phyloP scores from a whole-genome alignment of 2,888 invertebrate species.

The Luperina testacea region DNA sequence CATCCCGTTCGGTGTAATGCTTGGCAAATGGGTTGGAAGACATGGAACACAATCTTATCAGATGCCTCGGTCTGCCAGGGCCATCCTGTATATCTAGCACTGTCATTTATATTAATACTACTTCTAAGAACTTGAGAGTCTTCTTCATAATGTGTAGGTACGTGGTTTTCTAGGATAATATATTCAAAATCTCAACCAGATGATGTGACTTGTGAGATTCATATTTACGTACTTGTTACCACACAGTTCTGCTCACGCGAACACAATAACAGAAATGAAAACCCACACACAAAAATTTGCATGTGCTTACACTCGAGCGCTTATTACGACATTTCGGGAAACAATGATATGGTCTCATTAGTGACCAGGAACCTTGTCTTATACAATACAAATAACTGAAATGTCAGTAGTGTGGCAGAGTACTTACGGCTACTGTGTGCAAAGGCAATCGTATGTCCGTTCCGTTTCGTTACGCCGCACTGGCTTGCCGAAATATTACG shows the following conservation, averaged over 20 bases:
- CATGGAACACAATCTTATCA: not conserved
- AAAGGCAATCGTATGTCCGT: constrained; percentile 58
- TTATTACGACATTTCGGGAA: constrained; percentile 46
- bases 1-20: not conserved
- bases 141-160: not conserved
- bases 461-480: constrained; percentile 65
- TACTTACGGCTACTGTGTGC: constrained; percentile 46
- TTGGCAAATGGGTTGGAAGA: not conserved
- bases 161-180: not conserved
- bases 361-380: constrained; percentile 44
- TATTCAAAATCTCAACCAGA: not conserved
- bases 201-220: not conserved
- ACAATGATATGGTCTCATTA: constrained; percentile 51
- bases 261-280: constrained; percentile 24
- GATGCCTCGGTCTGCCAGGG: not conserved
- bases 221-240: constrained; percentile 13
- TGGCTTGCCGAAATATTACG: constrained; percentile 61
- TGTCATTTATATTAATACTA: not conserved
- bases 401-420: constrained; percentile 53
- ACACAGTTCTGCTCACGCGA: constrained; percentile 21
- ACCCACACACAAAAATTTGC: constrained; percentile 47
- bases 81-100: no score
- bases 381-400: constrained; percentile 53
- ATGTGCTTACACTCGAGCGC: constrained; percentile 8
- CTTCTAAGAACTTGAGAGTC: not conserved